Evolutionary conservation across 2,113 vertebrate species (phyloP).

Genomic region (Limnothrissa miodon): DNA sequence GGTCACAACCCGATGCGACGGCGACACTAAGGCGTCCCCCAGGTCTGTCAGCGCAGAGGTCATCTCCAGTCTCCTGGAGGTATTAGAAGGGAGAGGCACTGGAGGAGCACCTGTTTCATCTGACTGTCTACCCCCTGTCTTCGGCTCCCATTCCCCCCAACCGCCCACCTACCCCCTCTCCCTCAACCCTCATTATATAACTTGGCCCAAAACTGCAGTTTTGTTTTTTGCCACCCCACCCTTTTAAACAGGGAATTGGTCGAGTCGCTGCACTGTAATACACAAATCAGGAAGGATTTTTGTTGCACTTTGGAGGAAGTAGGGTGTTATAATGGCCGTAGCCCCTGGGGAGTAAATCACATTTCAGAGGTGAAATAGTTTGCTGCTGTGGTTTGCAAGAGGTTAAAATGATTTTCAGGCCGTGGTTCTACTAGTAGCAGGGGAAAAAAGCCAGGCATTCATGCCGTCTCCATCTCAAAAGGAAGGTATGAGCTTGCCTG

Average conservation of each 20-base stretch:
- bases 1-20: slow-evolving; percentile 30
- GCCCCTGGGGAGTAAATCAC: background rate
- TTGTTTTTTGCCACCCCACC: background rate
- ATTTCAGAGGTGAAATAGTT: slow-evolving; percentile 13
- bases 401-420: slow-evolving; percentile 41
- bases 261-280: background rate
- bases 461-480: slow-evolving; percentile 35
- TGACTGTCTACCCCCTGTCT: slow-evolving; percentile 9
- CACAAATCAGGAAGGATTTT: background rate
- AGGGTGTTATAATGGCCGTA: background rate
- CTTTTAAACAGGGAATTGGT: background rate
- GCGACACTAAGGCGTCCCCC: slow-evolving; percentile 20
- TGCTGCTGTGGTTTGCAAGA: background rate
- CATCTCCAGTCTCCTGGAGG: slow-evolving; percentile 35
- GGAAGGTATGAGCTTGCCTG: slow-evolving; percentile 23
- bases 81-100: slow-evolving; percentile 28
- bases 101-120: slow-evolving; percentile 37
- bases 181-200: slow-evolving; percentile 31
- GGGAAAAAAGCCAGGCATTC: slow-evolving; percentile 33
- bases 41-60: slow-evolving; percentile 41
- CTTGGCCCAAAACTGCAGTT: background rate
- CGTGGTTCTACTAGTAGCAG: slow-evolving; percentile 25
- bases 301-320: slow-evolving; percentile 20
- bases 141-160: background rate
- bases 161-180: too few species aligned